These are phyloP conservation scores for Mormyrus proboscirostris DNA, from an alignment of 2,797 vertebrate species.

Conservation along the genomic window DNA sequence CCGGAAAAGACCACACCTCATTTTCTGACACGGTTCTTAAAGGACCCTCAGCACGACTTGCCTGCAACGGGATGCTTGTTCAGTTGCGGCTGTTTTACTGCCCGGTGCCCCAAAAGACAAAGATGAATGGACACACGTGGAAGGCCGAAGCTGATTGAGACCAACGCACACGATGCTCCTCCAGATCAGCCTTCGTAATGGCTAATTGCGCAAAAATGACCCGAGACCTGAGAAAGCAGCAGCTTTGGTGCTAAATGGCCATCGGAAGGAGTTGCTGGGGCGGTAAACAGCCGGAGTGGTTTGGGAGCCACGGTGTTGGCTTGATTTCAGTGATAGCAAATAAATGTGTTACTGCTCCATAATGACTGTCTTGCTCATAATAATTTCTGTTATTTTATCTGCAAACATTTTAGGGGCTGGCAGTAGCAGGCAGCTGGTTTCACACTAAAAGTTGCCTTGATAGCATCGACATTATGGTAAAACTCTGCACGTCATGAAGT, in stretches of 20 bases:
- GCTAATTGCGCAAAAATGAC: neutral
- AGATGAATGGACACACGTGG: neutral
- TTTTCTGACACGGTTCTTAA: neutral
- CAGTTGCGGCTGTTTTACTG: neutral
- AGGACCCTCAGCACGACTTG: neutral
- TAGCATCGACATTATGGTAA: neutral
- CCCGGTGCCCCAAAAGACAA: neutral
- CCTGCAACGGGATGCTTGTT: neutral
- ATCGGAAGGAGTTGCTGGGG: neutral
- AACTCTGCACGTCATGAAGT: neutral
- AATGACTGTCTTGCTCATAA: conserved; percentile 1
- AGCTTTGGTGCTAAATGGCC: neutral
- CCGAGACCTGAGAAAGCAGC: neutral
- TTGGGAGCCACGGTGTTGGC: neutral
- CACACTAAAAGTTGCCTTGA: neutral
- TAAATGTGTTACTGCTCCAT: neutral
- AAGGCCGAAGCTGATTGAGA: neutral
- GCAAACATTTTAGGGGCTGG: neutral
- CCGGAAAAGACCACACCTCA: neutral
- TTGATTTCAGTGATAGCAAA: neutral
- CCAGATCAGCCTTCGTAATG: neutral
- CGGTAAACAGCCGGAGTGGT: neutral
- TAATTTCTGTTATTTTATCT: conserved; percentile 11
- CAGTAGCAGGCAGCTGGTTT: neutral
- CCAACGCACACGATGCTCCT: neutral